Evolutionary conservation across 2,113 vertebrate genomes (phyloP), one percentile per base, ranked within the genome.

Genomic region (Melanerpes aurifrons): DNA sequence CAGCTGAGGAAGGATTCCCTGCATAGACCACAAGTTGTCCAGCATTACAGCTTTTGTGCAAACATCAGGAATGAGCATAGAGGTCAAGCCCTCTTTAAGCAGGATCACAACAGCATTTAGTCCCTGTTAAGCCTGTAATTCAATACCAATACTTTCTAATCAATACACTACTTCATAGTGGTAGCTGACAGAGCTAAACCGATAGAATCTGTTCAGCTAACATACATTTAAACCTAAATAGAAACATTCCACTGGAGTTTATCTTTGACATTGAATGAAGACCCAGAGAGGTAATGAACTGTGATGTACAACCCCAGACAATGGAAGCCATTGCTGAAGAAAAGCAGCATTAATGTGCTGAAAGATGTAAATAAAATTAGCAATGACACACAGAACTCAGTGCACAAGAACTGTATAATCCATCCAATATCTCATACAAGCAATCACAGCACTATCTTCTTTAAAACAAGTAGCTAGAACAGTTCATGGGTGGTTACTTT

Each of bases 71-170:
- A 31, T 4, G 17, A 92, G 87, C 75, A 70, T 5, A 24, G 37
- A 92, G 78, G 82, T 93, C 61, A 94, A 92, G 82, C 72, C 50
- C 37, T 75, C 91, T 73, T 94, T 94, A 92, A 92, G 77, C 85
- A 58, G 54, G 79, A 95, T 86, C 93, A 86, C 90, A 90, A 93
- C 10, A 3, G 90, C 86, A 92, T 95, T 96, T 96, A 95, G 92
- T 88, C 83, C 63, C 80, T 4, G 25, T 85, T 93, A 87, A 94
- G 86, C 59, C 89, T 95, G 76, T 90, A 93, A 94, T 92, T 95
- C 93, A 96, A 93, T 94, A 87, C 76, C 84, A 68, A 89, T 86
- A 87, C 90, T 93, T 95, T 83, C 73, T 70, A 95, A 94, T 91
- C 89, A 89, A 93, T 90, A 93, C 64, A 61, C 61, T 62, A 74